Conservation (phyloP, 2,113 vertebrate genomes). For the Probosciger aterrimus region DNA sequence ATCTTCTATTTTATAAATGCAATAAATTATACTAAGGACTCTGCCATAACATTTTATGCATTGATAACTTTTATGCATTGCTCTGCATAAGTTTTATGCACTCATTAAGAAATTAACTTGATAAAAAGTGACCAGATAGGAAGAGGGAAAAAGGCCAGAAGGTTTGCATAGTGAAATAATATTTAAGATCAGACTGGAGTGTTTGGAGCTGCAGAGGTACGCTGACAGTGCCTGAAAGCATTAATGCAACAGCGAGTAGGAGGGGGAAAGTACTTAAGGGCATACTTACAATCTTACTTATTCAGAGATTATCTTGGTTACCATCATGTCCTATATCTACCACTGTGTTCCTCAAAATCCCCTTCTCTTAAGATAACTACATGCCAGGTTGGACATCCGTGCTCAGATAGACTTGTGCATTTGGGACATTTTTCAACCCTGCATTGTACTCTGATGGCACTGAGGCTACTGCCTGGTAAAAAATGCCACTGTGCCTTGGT, state of each 20-base stretch:
- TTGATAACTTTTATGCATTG: slow-evolving; percentile 51
- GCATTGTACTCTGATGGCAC: not conserved
- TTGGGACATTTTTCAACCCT: not conserved
- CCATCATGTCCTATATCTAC: rapidly evolving
- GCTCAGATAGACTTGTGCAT: not conserved
- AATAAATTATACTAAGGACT: slow-evolving; percentile 24
- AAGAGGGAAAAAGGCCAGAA: slow-evolving; percentile 8
- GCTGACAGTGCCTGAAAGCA: not conserved
- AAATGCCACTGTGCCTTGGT: rapidly evolving
- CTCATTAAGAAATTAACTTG: slow-evolving; percentile 60
- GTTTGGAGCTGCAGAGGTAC: not conserved
- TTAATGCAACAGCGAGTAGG: not conserved
- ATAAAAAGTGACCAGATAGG: slow-evolving; percentile 44
- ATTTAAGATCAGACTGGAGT: not conserved
- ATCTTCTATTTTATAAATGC: slow-evolving; percentile 21
- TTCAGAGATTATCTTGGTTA: not conserved
- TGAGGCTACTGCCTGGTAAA: not conserved
- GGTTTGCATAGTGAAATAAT: slow-evolving; percentile 32
- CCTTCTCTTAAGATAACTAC: not conserved
- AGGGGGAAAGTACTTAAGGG: not conserved
- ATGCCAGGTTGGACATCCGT: not conserved
- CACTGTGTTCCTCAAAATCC: not conserved
- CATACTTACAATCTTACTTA: not conserved
- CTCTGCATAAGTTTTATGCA: slow-evolving; percentile 56
- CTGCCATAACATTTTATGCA: slow-evolving; percentile 35